Conservation (phyloP, 1,140 invertebrate species). For the Hyles euphorbiae region DNA sequence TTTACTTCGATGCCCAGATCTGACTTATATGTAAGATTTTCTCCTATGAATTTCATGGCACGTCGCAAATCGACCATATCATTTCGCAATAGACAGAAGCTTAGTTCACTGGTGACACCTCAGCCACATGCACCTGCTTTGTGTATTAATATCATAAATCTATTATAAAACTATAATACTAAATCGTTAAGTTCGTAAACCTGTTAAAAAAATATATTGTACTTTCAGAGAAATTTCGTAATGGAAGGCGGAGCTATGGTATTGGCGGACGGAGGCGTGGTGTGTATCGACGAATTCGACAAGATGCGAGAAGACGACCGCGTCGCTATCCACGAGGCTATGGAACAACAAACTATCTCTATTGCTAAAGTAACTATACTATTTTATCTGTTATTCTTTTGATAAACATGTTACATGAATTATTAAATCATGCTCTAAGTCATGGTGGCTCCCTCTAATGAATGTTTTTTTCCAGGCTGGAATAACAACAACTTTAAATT, state of each 20-base stretch:
- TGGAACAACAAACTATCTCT: conserved; percentile 99
- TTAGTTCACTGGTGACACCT: too few relatives aligned
- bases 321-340: conserved; percentile 99
- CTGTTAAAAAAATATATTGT: neutral
- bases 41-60: too few relatives aligned
- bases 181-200: too few relatives aligned
- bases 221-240: conserved; percentile 92
- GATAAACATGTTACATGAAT: too few relatives aligned
- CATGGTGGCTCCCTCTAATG: neutral
- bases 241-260: conserved; percentile 99
- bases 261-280: conserved; percentile 98
- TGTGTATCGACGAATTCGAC: conserved; percentile 99
- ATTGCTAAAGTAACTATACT: conserved; percentile 91
- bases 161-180: too few relatives aligned
- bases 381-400: neutral
- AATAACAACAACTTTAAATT: conserved; percentile 99
- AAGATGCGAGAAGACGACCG: conserved; percentile 99
- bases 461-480: conserved; percentile 83
- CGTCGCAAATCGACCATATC: too few relatives aligned
- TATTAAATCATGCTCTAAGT: too few relatives aligned
- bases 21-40: too few relatives aligned
- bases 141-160: too few relatives aligned
- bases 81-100: too few relatives aligned
- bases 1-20: too few relatives aligned
- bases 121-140: too few relatives aligned